These are phyloP conservation scores for Hypothenemus hampei DNA, from an alignment of 1,140 invertebrate species.

Conservation along the genomic window DNA sequence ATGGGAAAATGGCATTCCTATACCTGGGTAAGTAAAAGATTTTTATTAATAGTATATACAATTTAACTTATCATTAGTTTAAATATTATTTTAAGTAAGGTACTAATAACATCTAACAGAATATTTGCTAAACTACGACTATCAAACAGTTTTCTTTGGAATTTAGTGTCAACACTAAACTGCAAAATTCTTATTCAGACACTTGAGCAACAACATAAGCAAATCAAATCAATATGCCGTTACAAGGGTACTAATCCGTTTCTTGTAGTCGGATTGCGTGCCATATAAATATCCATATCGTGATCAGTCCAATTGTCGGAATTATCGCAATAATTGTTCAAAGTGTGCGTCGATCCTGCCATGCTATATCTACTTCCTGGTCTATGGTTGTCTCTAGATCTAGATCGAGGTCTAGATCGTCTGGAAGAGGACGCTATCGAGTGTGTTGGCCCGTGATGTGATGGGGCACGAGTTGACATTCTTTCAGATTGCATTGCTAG, in stretches of 20 bases:
- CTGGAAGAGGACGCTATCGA: slow-evolving; percentile 59
- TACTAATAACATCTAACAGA: slow-evolving; percentile 6
- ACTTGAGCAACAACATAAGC: not conserved
- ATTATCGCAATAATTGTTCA: slow-evolving; percentile 81
- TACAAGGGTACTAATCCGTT: slow-evolving; percentile 73
- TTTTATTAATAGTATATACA: no score
- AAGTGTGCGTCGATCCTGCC: slow-evolving; percentile 69
- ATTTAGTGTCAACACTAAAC: not conserved
- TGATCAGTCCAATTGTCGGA: slow-evolving; percentile 87
- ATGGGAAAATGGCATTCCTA: slow-evolving; percentile 75
- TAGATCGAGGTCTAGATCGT: slow-evolving; percentile 59
- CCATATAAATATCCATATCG: slow-evolving; percentile 93
- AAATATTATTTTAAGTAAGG: not conserved
- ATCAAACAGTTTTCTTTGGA: no score
- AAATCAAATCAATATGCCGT: not conserved
- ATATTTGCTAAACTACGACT: no score
- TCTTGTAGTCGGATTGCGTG: slow-evolving; percentile 79
- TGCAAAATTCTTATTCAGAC: not conserved
- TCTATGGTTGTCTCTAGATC: slow-evolving; percentile 55
- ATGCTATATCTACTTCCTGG: slow-evolving; percentile 61
- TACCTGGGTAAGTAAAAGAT: slow-evolving; percentile 82
- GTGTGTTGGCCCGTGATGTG: slow-evolving; percentile 45
- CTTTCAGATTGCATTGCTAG: slow-evolving; percentile 1
- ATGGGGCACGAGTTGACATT: not conserved
- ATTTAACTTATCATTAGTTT: not conserved